Evolutionary conservation across 2,888 invertebrate species (phyloP).

Genomic region (Gandaritis pyraliata): DNA sequence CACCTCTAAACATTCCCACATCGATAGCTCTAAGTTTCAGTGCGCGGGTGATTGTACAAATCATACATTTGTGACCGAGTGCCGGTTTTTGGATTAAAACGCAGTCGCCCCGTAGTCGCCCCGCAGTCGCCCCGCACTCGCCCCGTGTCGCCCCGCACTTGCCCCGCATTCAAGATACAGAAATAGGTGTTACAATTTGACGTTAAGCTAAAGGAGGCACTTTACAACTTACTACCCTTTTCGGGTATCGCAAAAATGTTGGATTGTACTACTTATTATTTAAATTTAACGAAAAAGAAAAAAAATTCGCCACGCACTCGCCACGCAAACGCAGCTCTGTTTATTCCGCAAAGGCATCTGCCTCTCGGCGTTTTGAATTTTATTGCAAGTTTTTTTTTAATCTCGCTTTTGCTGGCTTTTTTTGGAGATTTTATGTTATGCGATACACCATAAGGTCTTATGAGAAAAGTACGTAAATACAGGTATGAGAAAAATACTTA

Average conservation of each 20-base stretch:
- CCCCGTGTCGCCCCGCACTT: slow-evolving; percentile 33
- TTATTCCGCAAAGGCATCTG: slow-evolving; percentile 41
- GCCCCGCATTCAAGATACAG: too few relatives aligned
- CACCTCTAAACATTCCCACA: slow-evolving; percentile 24
- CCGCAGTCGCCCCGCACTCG: slow-evolving; percentile 40
- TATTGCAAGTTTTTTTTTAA: slow-evolving; percentile 37
- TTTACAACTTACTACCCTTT: too few relatives aligned
- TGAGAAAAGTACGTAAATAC: background rate
- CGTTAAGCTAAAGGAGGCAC: too few relatives aligned
- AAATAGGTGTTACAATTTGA: too few relatives aligned
- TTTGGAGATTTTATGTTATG: slow-evolving; percentile 37
- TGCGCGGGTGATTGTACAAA: slow-evolving; percentile 78
- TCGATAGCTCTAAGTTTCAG: slow-evolving; percentile 60
- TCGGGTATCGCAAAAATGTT: too few relatives aligned
- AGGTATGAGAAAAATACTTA: background rate
- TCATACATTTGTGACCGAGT: slow-evolving; percentile 81
- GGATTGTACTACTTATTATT: too few relatives aligned
- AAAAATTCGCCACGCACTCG: too few relatives aligned
- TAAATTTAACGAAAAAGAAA: too few relatives aligned
- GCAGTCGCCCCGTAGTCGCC: slow-evolving; percentile 48
- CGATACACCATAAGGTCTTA: slow-evolving; percentile 8
- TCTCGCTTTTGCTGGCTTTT: slow-evolving; percentile 41
- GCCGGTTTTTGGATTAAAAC: slow-evolving; percentile 65
- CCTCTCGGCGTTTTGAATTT: slow-evolving; percentile 35
- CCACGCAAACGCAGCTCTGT: slow-evolving; percentile 43